These are phyloP conservation scores for Varanus komodoensis DNA, from an alignment of 2,113 vertebrate genomes.

Conservation along the genomic window DNA sequence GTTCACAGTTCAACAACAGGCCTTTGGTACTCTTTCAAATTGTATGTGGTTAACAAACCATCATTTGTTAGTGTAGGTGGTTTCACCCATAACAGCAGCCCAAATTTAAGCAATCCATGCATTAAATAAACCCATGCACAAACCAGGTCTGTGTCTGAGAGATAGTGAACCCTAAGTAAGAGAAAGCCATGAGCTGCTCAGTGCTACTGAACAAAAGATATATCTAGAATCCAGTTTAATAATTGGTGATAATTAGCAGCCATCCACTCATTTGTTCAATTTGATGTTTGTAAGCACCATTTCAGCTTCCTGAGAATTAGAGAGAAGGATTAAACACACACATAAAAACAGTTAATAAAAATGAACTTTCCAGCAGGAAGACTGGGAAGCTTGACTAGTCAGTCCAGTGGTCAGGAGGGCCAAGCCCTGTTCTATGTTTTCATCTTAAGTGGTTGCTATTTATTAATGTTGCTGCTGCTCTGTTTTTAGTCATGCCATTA, in stretches of 20 bases:
- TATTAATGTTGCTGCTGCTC: background rate
- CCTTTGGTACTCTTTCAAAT: too few species aligned
- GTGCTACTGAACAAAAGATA: background rate
- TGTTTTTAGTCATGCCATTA: background rate
- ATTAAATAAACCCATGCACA: background rate
- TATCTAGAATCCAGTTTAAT: background rate
- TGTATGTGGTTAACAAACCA: too few species aligned
- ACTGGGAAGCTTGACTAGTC: background rate
- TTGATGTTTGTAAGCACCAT: background rate
- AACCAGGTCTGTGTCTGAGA: background rate
- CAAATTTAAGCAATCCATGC: background rate
- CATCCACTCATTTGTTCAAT: background rate
- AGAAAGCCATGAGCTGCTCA: background rate
- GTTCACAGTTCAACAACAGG: too few species aligned
- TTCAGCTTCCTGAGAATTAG: background rate
- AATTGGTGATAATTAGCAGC: background rate
- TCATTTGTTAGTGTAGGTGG: too few species aligned
- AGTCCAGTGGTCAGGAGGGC: background rate
- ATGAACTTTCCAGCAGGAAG: background rate
- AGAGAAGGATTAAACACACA: too few species aligned
- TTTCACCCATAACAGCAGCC: too few species aligned
- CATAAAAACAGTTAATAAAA: background rate
- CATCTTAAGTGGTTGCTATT: background rate
- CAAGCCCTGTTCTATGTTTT: background rate
- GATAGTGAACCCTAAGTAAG: background rate